phyloP scores from a whole-genome alignment of 2,888 invertebrate genomes.

The Sycophila texana region DNA sequence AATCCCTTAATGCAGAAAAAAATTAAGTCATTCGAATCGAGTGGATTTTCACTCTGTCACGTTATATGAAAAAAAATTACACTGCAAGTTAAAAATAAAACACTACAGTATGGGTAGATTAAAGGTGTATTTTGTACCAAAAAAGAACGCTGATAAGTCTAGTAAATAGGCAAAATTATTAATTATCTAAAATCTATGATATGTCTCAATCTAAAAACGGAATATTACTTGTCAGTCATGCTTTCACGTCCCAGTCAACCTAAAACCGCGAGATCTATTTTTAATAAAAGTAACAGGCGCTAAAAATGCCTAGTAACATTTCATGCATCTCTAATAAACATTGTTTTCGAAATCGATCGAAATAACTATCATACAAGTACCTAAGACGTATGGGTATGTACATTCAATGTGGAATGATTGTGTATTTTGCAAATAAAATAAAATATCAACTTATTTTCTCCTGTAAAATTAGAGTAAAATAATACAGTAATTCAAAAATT shows the following conservation, averaged over 20 bases:
- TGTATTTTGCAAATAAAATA: neutral
- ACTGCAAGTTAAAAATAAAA: too few relatives aligned
- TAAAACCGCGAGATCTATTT: constrained; percentile 7
- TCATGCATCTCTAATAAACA: constrained; percentile 40
- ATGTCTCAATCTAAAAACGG: neutral
- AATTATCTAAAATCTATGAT: constrained; percentile 2
- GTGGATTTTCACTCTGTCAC: too few relatives aligned
- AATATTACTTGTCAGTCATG: constrained; percentile 24
- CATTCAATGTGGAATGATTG: constrained; percentile 33
- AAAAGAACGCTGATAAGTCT: too few relatives aligned
- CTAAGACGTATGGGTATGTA: neutral
- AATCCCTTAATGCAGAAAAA: too few relatives aligned
- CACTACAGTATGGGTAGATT: too few relatives aligned
- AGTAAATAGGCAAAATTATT: neutral
- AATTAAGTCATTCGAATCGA: too few relatives aligned
- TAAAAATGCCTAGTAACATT: constrained; percentile 27
- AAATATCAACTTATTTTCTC: too few relatives aligned
- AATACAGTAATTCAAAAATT: too few relatives aligned
- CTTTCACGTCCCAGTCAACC: constrained; percentile 17
- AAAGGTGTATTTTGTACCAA: too few relatives aligned
- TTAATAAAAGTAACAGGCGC: constrained; percentile 11
- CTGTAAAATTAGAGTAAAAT: too few relatives aligned
- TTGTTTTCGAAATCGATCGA: neutral
- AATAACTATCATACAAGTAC: constrained; percentile 7
- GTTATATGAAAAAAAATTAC: too few relatives aligned